Conservation (phyloP, 2,113 vertebrate genomes). For the Heterotilapia buettikoferi region DNA sequence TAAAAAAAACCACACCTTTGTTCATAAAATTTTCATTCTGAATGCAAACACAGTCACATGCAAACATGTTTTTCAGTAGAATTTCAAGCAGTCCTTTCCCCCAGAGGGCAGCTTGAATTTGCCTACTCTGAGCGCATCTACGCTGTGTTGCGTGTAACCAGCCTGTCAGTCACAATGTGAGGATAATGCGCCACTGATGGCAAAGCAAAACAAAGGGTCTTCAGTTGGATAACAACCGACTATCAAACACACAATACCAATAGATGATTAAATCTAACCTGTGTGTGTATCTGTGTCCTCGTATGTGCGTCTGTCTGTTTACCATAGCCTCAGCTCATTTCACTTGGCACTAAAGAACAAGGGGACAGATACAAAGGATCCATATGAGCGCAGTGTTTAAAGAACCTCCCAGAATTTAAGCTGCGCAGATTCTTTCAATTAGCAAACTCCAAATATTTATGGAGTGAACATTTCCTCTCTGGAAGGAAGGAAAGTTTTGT, state of each 20-base stretch:
- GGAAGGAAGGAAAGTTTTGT: slow-evolving; percentile 35
- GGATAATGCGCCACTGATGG: neutral
- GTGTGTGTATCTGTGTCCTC: neutral
- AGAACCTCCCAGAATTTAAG: slow-evolving; percentile 48
- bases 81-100: slow-evolving; percentile 11
- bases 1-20: neutral
- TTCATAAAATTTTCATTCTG: slow-evolving; percentile 35
- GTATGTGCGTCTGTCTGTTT: neutral
- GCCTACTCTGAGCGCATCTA: neutral
- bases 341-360: slow-evolving; percentile 51
- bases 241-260: neutral
- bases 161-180: neutral
- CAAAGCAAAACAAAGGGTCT: slow-evolving; percentile 30
- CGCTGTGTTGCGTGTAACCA: slow-evolving; percentile 8
- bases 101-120: slow-evolving; percentile 1
- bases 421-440: slow-evolving; percentile 70
- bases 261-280: slow-evolving; percentile 4
- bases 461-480: slow-evolving; percentile 69
- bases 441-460: slow-evolving; percentile 72
- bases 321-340: slow-evolving; percentile 48
- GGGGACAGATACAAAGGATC: slow-evolving; percentile 55
- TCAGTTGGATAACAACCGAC: neutral
- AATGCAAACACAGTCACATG: slow-evolving; percentile 61
- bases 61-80: slow-evolving; percentile 49
- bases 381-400: slow-evolving; percentile 60